phyloP scores from a whole-genome alignment of 2,888 invertebrate species.

The Drosophila neutralis region DNA sequence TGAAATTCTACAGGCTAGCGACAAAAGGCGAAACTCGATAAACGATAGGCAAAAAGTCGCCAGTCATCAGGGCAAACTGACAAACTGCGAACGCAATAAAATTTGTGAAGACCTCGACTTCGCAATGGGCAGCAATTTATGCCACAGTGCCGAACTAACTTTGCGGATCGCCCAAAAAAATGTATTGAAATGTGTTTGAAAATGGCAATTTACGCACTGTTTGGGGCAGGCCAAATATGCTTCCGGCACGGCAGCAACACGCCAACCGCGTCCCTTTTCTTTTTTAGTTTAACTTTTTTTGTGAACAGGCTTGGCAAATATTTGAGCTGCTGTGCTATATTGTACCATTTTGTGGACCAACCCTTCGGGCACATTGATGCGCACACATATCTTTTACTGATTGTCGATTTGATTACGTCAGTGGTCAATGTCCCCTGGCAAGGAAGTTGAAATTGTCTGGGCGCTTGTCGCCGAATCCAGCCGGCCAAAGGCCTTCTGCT shows the following conservation, averaged over 20 bases:
- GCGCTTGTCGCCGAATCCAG: slow-evolving; percentile 20
- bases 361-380: slow-evolving; percentile 67
- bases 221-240: slow-evolving; percentile 67
- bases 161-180: slow-evolving; percentile 32
- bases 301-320: slow-evolving; percentile 22
- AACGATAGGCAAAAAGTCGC: slow-evolving; percentile 45
- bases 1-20: slow-evolving; percentile 26
- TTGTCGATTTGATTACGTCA: slow-evolving; percentile 78
- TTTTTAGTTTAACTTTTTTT: neutral
- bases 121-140: slow-evolving; percentile 36
- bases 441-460: slow-evolving; percentile 44
- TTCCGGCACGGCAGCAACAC: slow-evolving; percentile 62
- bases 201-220: slow-evolving; percentile 79
- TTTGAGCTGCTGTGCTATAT: slow-evolving; percentile 31
- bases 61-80: slow-evolving; percentile 44
- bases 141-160: slow-evolving; percentile 39
- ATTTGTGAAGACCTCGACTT: slow-evolving; percentile 19
- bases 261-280: slow-evolving; percentile 41
- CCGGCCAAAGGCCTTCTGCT: neutral
- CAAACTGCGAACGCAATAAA: slow-evolving; percentile 68
- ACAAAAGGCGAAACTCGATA: slow-evolving; percentile 8
- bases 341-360: slow-evolving; percentile 24
- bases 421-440: slow-evolving; percentile 70
- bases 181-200: slow-evolving; percentile 76
- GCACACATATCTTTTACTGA: slow-evolving; percentile 72